Percentiles rank a stretch among this genome's conserved stretches.
These are phyloP conservation scores for Dermochelys coriacea DNA, from an alignment of 2,797 vertebrate genomes.

Conservation along the genomic window DNA sequence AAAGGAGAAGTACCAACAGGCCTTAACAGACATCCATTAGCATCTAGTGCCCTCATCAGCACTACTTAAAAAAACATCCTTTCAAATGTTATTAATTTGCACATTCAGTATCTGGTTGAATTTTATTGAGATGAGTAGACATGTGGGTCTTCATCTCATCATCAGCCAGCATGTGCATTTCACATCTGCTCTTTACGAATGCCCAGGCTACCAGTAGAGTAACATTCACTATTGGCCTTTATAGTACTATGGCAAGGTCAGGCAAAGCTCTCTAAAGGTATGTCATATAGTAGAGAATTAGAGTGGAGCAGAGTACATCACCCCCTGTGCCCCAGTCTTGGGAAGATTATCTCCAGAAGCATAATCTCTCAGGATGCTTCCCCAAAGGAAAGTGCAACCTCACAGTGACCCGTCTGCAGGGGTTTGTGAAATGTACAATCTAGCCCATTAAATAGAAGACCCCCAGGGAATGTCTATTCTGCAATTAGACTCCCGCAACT, in stretches of 20 bases:
- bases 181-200: background rate
- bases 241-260: background rate
- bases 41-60: background rate
- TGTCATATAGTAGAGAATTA: background rate
- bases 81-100: background rate
- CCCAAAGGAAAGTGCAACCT: background rate
- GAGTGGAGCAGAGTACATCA: background rate
- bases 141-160: background rate
- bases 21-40: background rate
- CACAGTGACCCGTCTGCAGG: background rate
- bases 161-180: background rate
- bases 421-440: background rate
- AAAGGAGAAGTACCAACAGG: background rate
- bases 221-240: background rate
- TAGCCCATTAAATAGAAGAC: accelerated
- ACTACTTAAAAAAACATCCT: background rate
- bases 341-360: background rate
- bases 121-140: background rate
- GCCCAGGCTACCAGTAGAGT: background rate
- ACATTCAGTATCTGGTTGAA: background rate
- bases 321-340: background rate
- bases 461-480: background rate
- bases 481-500: background rate
- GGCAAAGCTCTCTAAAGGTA: background rate
- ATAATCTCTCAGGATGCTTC: background rate